Base-by-base conservation (phyloP, 1,140 invertebrate species). In the Frieseomelitta varia region DNA sequence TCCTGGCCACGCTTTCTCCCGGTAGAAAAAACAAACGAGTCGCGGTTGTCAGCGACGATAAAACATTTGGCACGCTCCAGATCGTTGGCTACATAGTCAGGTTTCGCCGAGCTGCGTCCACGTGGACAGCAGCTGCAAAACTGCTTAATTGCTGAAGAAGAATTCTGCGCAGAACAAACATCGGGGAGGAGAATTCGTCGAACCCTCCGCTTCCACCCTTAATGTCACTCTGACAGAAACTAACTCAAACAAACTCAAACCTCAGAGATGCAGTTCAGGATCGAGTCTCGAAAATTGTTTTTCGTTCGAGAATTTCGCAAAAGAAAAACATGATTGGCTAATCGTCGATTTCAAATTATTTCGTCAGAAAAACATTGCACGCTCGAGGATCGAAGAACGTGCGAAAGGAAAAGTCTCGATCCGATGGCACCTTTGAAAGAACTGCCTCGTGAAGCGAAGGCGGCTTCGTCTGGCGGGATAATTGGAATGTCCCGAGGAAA, bases 41-140 rank as follows among this genome's bases (percentile, higher is more conserved):
- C 15, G 0, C 17, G 27, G 0, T 24, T 27, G 58, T 58, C 51
- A 56, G 74, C 65, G 61, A 39, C 53, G 24, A 83, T 71, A 76
- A 79, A 79, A 34, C 80, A 74, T 82, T 84, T 73, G 74, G 63
- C 47, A 87, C 51, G 56, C 72, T 21, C 15, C 34, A 47, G 69
- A 82, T 75, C 69, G 56, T 10, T 47, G 39, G 39, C 39, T 47
- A 47, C 39, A 1, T 63, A n/a, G 53, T n/a, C 30, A n/a, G 21
- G 61, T 68, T 2, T 79, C 56, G 51, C 27, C 51, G n/a, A 67
- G 47, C 19, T 19, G 63, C 8, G n/a, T 56, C 73, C 76, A 86
- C 39, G 68, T 77, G 34, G 68, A 34, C 17, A 53, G 17, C 63
- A 68, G 77, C 61, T 80, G 73, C 24, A 56, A 83, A 56, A 58